Evolutionary conservation across 64 coral and sea anemone genomes (phyloP), one percentile per base, ranked within the genome.

Genomic region (Trachythela sp.): DNA sequence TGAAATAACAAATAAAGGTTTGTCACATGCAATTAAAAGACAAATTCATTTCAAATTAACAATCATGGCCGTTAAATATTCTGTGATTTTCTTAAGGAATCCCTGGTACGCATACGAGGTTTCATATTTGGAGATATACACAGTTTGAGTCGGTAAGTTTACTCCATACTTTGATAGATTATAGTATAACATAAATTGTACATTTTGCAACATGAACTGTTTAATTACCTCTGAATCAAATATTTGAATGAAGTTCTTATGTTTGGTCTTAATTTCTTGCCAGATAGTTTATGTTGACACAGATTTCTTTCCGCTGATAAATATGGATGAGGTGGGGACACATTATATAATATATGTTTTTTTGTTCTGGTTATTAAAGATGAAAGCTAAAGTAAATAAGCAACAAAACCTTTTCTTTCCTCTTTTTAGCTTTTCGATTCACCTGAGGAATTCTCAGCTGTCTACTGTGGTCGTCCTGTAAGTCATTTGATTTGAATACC

Each of bases 51-150:
- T n/a, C n/a, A n/a, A n/a, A n/a, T n/a, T n/a, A n/a, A n/a, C n/a
- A n/a, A n/a, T n/a, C n/a, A n/a, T n/a, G n/a, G n/a, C n/a, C n/a
- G n/a, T n/a, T n/a, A 11, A 33, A 83, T 42, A 20, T 27, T 83
- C 13, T 36, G 11, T 17, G 8, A 27, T 22, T 37, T 83, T 26
- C 49, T 52, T 20, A n/a, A 52, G 75, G 56, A 26, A 64, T 64
- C 48, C 77, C 91, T 9, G 93, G 95, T 8, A 97, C 93, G 18
- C 95, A 97, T 43, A 94, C 95, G 26, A 45, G 95, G 54, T 94
- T 97, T 37, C 88, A 94, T 39, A 93, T 93, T 2, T 94, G 92
- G 95, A 89, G 90, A 9, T 97, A 90, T 49, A 97, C 92, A 8
- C 85, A 97, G 71, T 97, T 88, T 77, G 94, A 93, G 84, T 97